Evolutionary conservation across 1,140 invertebrate genomes (phyloP), one percentile per base, ranked within the genome.

Genomic region (Bradysia coprophila): DNA sequence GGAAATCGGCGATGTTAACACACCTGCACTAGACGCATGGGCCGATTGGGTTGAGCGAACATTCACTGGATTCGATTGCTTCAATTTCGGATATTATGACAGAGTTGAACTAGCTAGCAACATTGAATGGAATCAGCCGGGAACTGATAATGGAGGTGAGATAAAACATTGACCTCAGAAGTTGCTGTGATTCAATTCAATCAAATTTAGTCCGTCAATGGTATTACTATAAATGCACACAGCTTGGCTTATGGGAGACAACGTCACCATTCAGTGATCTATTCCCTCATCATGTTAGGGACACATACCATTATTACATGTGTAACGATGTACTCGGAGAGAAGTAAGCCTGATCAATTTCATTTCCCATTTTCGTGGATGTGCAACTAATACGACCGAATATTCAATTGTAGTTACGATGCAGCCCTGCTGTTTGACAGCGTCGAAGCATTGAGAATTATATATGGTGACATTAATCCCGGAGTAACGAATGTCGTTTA

Each of bases 211-310:
- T 57, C 43, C 69, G 75, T 8, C 72, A 75, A 33, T 89, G 84
- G 84, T 70, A 66, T 19, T 86, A 82, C 50, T 83, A 88, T 58
- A 86, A 81, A 0, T 90, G 85, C 58, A 77, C 75, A 13, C 84
- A 89, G 57, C 89, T 78, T 51, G 84, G 81, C 23, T 88, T 75
- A 61, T 89, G 72, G 58, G 81, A 87, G 60, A 78, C 76, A 1
- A 73, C 80, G 6, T 28, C 24, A 13, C 6, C 24, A n/a, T n/a
- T n/a, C n/a, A n/a, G n/a, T n/a, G n/a, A n/a, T n/a, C n/a, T n/a
- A n/a, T n/a, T n/a, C n/a, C n/a, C n/a, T n/a, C 46, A 49, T 0
- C 61, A 70, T 18, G 69, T 81, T n/a, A n/a, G n/a, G n/a, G 48
- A 70, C 33, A 65, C 68, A 19, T 78, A 75, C 43, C 81, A 71